Base-by-base conservation (phyloP, 2,888 invertebrate species). In the Yponomeuta malinellus region DNA sequence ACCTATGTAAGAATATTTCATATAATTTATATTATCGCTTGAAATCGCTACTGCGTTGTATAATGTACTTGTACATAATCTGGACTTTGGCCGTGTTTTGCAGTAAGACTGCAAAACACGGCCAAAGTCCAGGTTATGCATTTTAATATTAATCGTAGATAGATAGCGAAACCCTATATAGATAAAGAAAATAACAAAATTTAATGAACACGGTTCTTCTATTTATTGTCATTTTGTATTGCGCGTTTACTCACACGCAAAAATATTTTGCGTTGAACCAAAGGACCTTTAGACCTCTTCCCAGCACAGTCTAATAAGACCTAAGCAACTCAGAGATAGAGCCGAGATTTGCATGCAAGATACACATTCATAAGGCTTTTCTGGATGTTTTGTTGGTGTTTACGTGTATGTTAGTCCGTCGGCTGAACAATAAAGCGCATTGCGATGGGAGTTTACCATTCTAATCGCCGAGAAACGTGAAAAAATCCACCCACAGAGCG, bases 401-500 rank as follows among this genome's bases (percentile, higher is more conserved):
- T 70, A 70, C 69, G 71, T 69, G 69, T 72, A 72, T 68, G 63
- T 71, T 69, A 69, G 68, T 68, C 52, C 71, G 69, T 31, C 71
- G 78, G 81, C 78, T 79, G 81, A 81, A 85, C 80, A 82, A 84
- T 83, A 87, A 84, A 85, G 81, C 78, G 75, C 74, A 77, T 76
- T 79, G 77, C 77, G 78, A 84, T 85, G 84, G 82, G 84, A 85
- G 85, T 86, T 81, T 79, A 80, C 81, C 81, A 83, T 83, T 81
- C 86, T 88, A 89, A 88, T 89, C 87, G 86, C 78, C 72, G 79
- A 83, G 85, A 88, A 89, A 88, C 90, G 89, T 90, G 89, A 90
- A 90, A 88, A 87, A 88, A 87, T 89, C 83, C 90, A 85, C 89
- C 89, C 88, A 89, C 84, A 78, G 75, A 79, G 84, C 89, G 87